Evolutionary conservation across 2,113 vertebrate genomes (phyloP).

Genomic region (Alosa alosa): DNA sequence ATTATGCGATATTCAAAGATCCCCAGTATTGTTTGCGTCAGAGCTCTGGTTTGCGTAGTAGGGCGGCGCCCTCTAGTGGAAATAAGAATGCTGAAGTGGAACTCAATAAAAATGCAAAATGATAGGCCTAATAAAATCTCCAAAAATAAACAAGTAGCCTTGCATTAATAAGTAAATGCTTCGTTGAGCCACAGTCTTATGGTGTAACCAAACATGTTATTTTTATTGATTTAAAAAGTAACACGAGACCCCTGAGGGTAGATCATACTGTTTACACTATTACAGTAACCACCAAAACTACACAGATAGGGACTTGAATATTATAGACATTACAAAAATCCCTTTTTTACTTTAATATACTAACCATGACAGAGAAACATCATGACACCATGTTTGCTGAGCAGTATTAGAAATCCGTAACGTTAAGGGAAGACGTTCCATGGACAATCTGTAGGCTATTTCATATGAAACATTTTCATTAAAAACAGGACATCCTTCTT

Average conservation of each 20-base stretch:
- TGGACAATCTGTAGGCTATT: constrained; percentile 85
- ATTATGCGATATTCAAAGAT: not conserved
- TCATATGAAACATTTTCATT: constrained; percentile 94
- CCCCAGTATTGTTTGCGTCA: too few species aligned
- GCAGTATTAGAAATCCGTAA: constrained; percentile 93
- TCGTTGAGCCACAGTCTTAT: constrained; percentile 43
- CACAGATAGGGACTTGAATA: constrained; percentile 97
- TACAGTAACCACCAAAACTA: constrained; percentile 95
- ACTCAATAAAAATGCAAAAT: too few species aligned
- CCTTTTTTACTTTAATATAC: constrained; percentile 87
- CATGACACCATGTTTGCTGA: constrained; percentile 94
- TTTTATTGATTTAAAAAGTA: constrained; percentile 99
- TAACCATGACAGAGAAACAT: constrained; percentile 98
- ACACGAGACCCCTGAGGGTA: constrained; percentile 94
- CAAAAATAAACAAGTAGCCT: too few species aligned
- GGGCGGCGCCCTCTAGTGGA: not conserved
- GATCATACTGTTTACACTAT: constrained; percentile 89
- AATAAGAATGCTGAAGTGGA: not conserved
- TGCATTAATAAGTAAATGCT: not conserved
- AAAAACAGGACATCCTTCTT: constrained; percentile 89
- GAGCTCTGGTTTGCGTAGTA: not conserved
- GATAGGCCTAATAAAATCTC: too few species aligned
- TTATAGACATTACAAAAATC: constrained; percentile 96
- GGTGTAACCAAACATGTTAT: constrained; percentile 89
- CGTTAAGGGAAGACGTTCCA: constrained; percentile 98